Conservation (phyloP, 2,113 vertebrate species). For the Mesitornis unicolor region DNA sequence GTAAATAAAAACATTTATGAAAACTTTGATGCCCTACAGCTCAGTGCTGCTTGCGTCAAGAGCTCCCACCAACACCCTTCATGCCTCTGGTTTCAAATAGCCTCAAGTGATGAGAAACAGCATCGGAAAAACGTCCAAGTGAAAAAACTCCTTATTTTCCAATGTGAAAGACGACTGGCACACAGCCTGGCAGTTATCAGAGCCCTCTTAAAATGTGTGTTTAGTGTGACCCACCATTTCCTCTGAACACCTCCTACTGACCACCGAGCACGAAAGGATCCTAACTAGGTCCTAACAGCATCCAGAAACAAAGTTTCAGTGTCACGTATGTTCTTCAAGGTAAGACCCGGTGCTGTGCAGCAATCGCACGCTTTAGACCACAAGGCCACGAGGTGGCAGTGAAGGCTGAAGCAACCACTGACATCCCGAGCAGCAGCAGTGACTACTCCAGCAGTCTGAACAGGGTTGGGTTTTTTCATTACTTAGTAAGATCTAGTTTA, state of each 20-base stretch:
- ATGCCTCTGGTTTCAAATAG: fast-evolving
- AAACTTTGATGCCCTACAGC: neutral
- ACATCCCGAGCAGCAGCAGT: fast-evolving
- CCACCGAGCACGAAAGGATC: too few relatives aligned
- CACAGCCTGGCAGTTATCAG: neutral
- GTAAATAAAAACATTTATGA: neutral
- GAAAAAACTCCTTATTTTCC: neutral
- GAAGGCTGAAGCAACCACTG: neutral
- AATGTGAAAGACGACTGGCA: neutral
- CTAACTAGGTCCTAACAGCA: neutral
- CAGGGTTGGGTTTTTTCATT: neutral
- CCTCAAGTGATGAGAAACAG: neutral
- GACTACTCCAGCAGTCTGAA: neutral
- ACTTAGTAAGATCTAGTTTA: neutral
- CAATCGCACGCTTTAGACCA: fast-evolving
- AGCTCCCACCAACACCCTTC: neutral
- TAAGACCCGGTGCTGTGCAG: too few relatives aligned
- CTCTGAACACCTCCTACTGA: neutral
- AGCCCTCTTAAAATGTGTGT: neutral
- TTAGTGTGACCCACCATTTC: neutral
- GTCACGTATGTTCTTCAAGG: fast-evolving
- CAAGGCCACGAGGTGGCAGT: constrained; percentile 46
- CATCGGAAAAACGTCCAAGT: neutral
- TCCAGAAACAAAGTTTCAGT: neutral
- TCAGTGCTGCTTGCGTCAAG: neutral